Base-by-base conservation (phyloP, 2,888 invertebrate genomes). In the Amiota mariae region DNA sequence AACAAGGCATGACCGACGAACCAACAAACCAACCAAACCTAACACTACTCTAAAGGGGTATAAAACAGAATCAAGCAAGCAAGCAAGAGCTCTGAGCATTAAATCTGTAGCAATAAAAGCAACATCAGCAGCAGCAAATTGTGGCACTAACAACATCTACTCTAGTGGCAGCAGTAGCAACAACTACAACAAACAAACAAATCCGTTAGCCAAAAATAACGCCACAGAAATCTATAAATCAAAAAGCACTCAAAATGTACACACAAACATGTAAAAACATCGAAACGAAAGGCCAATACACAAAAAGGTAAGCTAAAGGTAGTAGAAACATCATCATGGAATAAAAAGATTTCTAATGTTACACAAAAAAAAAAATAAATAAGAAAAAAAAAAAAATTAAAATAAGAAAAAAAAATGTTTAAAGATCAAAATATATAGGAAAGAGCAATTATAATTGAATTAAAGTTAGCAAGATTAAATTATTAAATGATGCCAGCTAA, bases 191-290 rank as follows among this genome's bases (percentile, higher is more conserved):
- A 54, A 1, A 8, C 2, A 24, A 9, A 49, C 0, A 54, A 54
- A 54, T 15, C 15, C 6, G 54, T 54, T 15, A 13, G 15, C 13
- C 54, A 54, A 54, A 54, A 36, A 36, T 36, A 36, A 6, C 36
- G 36, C 36, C 36, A 36, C 36, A 77, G 76, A 81, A 78, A 82
- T 82, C 79, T 82, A 82, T 82, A 82, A 82, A 82, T 80, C 81
- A 84, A 80, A 82, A 82, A 75, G 73, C 80, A 77, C 64, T 80
- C 82, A 81, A 82, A 76, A 81, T 74, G 59, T 20, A 18, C 54
- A 54, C 12, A 36, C 36, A 36, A n/a, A 12, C 54, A 59, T 20
- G 18, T 12, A 59, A 59, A 18, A 12, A 20, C 18, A 59, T 59
- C 20, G 59, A 12, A 63, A 8, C 64, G 47, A 64, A 18, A 36